A percentile compares a stretch with the other conserved stretches of the same genome.
Evolutionary conservation across 1,140 invertebrate species (phyloP).

Genomic region (Drosophila sp.): DNA sequence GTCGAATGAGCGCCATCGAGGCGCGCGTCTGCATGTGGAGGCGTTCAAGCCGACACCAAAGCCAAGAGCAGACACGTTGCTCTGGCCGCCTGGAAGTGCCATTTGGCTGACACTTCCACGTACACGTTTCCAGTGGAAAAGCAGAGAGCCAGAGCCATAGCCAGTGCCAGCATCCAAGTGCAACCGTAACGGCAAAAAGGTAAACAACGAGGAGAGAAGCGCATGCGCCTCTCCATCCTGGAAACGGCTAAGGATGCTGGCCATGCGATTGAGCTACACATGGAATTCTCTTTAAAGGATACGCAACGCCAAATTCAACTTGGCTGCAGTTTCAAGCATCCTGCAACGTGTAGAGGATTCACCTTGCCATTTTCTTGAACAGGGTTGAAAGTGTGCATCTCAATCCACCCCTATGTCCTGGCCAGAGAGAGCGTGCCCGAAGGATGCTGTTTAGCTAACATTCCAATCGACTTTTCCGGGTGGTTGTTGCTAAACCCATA

Average conservation of each 20-base stretch:
- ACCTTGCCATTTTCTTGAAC: constrained; percentile 63
- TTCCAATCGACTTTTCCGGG: constrained; percentile 78
- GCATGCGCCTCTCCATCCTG: constrained; percentile 52
- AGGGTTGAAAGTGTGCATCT: constrained; percentile 43
- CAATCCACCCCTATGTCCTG: constrained; percentile 42
- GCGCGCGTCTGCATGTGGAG: constrained; percentile 63
- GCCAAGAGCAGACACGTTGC: constrained; percentile 23
- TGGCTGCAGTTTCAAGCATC: background rate
- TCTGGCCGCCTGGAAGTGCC: constrained; percentile 36
- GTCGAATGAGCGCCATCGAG: constrained; percentile 67
- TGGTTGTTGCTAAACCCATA: constrained; percentile 48
- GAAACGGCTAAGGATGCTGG: constrained; percentile 13
- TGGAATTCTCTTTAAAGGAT: background rate
- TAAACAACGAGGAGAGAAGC: constrained; percentile 53
- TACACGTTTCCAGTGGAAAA: constrained; percentile 28
- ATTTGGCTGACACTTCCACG: constrained; percentile 26
- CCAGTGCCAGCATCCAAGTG: constrained; percentile 56
- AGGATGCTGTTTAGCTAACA: constrained; percentile 31
- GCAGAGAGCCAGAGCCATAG: constrained; percentile 6
- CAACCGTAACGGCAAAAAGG: constrained; percentile 49
- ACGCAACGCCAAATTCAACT: background rate
- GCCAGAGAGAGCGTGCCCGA: background rate
- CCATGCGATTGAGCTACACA: constrained; percentile 2
- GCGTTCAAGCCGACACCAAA: constrained; percentile 42
- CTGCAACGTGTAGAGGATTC: constrained; percentile 18